These are phyloP conservation scores for Gorsachius magnificus DNA, from an alignment of 2,797 vertebrate species.

Conservation along the genomic window DNA sequence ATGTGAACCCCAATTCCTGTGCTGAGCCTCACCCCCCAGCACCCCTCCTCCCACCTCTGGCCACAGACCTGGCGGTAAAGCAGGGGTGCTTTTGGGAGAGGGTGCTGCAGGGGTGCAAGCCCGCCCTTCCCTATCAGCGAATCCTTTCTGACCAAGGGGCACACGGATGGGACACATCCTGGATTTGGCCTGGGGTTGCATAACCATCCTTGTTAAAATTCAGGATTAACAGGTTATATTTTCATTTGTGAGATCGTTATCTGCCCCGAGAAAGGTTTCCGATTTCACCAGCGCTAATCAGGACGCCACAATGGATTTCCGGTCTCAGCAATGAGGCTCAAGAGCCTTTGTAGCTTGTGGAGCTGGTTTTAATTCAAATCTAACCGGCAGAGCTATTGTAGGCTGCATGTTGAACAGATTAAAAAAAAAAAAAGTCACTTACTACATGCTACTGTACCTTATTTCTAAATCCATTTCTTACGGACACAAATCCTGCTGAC, in stretches of 20 bases:
- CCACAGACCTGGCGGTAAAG: not conserved
- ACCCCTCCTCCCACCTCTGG: not conserved
- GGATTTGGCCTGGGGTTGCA: conserved; percentile 13
- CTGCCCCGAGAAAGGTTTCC: conserved; percentile 52
- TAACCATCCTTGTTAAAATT: conserved; percentile 35
- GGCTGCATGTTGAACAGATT: conserved; percentile 20
- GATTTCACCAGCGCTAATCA: conserved; percentile 66
- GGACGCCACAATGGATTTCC: conserved; percentile 52
- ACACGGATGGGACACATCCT: not conserved
- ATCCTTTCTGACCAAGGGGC: not conserved
- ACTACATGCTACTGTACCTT: not conserved
- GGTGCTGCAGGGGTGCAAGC: not conserved
- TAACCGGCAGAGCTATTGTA: not conserved
- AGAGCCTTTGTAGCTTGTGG: not conserved
- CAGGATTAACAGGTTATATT: conserved; percentile 66
- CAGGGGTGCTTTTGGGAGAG: not conserved
- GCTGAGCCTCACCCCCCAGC: not conserved
- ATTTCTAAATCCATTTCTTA: conserved; percentile 4
- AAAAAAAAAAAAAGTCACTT: not conserved
- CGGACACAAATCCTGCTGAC: conserved; percentile 14
- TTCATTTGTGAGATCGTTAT: conserved; percentile 49
- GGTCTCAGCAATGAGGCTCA: not conserved
- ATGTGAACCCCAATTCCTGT: not conserved
- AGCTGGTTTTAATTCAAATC: conserved; percentile 46
- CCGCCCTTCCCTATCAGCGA: not conserved